A percentile compares a stretch with the other conserved stretches of the same genome.
Evolutionary conservation across 2,888 invertebrate genomes (phyloP).

Genomic region (Leuctra nigra): DNA sequence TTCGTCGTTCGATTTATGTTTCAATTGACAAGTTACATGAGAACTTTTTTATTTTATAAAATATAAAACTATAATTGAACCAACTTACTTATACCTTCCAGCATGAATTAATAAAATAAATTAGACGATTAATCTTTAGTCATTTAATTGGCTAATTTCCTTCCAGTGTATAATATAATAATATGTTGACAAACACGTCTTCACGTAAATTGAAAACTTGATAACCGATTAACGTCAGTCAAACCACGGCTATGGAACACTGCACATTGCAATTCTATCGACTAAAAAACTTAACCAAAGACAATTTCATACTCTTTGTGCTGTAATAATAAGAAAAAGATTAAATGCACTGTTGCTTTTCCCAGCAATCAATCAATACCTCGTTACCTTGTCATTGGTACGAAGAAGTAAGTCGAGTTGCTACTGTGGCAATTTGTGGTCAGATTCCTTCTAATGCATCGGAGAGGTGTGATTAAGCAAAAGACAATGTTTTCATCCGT

Average conservation of each 20-base stretch:
- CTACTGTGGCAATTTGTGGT: no score
- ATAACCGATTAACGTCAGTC: conserved; percentile 7
- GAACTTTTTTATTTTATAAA: no score
- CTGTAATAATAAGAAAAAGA: not conserved
- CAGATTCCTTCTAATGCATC: no score
- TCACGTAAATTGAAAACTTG: conserved; percentile 4
- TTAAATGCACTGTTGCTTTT: not conserved
- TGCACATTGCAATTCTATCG: no score
- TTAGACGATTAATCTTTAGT: not conserved
- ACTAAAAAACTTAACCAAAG: not conserved
- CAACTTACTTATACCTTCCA: no score
- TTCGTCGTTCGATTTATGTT: no score
- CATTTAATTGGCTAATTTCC: conserved; percentile 7
- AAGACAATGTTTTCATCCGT: conserved; percentile 7
- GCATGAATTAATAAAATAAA: not conserved
- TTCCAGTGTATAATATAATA: conserved; percentile 6
- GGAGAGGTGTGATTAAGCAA: not conserved
- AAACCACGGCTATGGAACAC: conserved; percentile 5
- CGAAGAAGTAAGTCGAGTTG: no score
- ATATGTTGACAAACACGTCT: conserved; percentile 13
- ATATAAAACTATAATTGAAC: no score
- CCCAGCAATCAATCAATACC: not conserved
- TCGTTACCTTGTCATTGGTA: conserved; percentile 4
- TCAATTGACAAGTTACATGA: no score
- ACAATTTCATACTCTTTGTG: not conserved